Conservation (phyloP, 2,113 vertebrate species). For the Pao palembangensis region DNA sequence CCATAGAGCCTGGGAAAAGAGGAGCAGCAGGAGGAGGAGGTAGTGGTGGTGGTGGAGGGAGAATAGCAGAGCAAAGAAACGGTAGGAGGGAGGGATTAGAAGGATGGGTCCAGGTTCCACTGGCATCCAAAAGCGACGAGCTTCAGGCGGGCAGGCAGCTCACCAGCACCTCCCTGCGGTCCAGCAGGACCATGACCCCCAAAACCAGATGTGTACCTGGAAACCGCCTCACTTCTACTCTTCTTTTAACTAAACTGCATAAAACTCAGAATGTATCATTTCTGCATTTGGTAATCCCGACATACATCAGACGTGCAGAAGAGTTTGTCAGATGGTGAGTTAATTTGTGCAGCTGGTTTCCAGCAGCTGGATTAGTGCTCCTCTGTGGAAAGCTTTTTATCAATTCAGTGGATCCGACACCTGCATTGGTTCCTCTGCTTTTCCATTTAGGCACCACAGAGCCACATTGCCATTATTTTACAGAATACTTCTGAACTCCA, state of each 20-base stretch:
- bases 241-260: background rate
- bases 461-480: too few species aligned
- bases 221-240: conserved; percentile 18
- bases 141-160: conserved; percentile 44
- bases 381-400: conserved; percentile 10
- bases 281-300: conserved; percentile 13
- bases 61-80: conserved; percentile 1
- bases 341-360: conserved; percentile 41
- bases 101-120: conserved; percentile 54
- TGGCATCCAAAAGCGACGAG: conserved; percentile 55
- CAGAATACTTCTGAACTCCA: too few species aligned
- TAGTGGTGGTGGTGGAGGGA: conserved; percentile 25
- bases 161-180: conserved; percentile 79
- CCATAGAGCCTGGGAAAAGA: conserved; percentile 42
- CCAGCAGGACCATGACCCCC: conserved; percentile 76
- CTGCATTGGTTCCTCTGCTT: too few species aligned
- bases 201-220: conserved; percentile 14
- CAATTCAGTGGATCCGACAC: too few species aligned
- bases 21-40: conserved; percentile 48
- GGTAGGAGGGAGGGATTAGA: conserved; percentile 31
- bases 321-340: conserved; percentile 41
- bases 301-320: too few species aligned
- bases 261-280: conserved; percentile 8
- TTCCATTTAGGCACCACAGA: too few species aligned
- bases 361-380: conserved; percentile 5